phyloP scores from a whole-genome alignment of 2,888 invertebrate genomes.

The Lycophotia porphyrea region DNA sequence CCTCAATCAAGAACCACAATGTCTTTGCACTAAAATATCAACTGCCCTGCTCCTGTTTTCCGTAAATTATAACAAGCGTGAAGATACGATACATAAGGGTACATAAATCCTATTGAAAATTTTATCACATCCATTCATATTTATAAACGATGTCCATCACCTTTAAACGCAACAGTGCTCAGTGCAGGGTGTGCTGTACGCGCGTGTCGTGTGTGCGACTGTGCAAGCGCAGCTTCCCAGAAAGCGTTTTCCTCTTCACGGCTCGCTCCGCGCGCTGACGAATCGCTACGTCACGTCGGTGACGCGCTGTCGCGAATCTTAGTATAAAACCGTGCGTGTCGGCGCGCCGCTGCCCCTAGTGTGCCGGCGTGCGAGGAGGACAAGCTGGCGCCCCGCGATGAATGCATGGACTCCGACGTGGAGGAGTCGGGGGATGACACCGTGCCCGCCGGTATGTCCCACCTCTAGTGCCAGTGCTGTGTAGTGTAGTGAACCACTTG shows the following conservation, averaged over 20 bases:
- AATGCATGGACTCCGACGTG: conserved; percentile 81
- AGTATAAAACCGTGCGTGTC: conserved; percentile 79
- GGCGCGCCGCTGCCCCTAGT: conserved; percentile 83
- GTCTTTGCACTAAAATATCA: neutral
- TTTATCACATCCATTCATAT: conserved; percentile 11
- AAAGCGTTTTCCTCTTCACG: conserved; percentile 88
- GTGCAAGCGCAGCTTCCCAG: conserved; percentile 80
- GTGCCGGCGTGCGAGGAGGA: conserved; percentile 63
- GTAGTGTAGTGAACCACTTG: conserved; percentile 49
- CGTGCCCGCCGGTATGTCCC: conserved; percentile 87
- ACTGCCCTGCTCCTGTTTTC: neutral
- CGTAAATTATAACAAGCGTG: neutral
- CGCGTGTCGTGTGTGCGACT: conserved; percentile 26
- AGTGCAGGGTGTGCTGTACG: conserved; percentile 25
- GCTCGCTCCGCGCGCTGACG: conserved; percentile 74
- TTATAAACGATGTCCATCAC: conserved; percentile 2
- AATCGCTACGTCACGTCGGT: conserved; percentile 84
- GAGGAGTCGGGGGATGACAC: conserved; percentile 83
- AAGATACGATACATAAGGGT: conserved; percentile 2
- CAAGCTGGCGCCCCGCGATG: conserved; percentile 87
- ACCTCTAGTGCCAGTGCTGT: conserved; percentile 48
- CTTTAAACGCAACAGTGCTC: conserved; percentile 20
- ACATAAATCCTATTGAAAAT: conserved; percentile 5
- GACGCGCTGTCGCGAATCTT: conserved; percentile 82
- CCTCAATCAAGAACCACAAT: neutral